Evolutionary conservation across 2,113 vertebrate genomes (phyloP).

Genomic region (Rousettus leschenaultii): DNA sequence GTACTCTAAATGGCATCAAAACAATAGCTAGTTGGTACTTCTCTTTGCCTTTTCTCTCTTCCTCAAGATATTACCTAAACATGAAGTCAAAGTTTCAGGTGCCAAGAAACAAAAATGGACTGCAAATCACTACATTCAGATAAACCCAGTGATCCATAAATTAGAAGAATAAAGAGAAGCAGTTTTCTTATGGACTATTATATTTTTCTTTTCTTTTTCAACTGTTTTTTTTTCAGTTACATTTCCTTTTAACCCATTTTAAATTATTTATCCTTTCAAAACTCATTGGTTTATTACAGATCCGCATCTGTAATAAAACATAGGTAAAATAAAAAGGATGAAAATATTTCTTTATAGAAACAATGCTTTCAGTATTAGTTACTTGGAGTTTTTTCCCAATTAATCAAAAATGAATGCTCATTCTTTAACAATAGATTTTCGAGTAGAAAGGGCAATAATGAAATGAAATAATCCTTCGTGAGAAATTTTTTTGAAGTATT

Average conservation of each 20-base stretch:
- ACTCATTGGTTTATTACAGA: background rate
- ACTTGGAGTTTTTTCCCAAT: background rate
- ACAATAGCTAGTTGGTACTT: background rate
- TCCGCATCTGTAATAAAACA: background rate
- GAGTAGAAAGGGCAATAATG: background rate
- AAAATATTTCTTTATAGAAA: conserved; percentile 40
- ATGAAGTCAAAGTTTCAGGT: background rate
- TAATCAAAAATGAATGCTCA: conserved; percentile 9
- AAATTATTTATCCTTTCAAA: conserved; percentile 26
- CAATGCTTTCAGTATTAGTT: background rate
- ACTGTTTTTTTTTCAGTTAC: conserved; percentile 19
- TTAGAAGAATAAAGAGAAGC: background rate
- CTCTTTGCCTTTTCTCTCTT: background rate
- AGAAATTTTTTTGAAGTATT: conserved; percentile 1
- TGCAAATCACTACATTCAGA: background rate
- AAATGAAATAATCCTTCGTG: conserved; percentile 5
- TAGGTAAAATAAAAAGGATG: background rate
- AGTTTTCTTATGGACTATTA: background rate
- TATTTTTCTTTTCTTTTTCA: conserved; percentile 23
- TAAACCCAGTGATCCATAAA: background rate
- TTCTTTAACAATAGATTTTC: background rate
- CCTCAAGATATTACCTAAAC: background rate
- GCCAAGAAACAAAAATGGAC: background rate
- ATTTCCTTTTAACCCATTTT: conserved; percentile 29
- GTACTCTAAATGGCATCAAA: background rate